Evolutionary conservation across 2,113 vertebrate species (phyloP).

Genomic region (Phylloscopus trochiloides): DNA sequence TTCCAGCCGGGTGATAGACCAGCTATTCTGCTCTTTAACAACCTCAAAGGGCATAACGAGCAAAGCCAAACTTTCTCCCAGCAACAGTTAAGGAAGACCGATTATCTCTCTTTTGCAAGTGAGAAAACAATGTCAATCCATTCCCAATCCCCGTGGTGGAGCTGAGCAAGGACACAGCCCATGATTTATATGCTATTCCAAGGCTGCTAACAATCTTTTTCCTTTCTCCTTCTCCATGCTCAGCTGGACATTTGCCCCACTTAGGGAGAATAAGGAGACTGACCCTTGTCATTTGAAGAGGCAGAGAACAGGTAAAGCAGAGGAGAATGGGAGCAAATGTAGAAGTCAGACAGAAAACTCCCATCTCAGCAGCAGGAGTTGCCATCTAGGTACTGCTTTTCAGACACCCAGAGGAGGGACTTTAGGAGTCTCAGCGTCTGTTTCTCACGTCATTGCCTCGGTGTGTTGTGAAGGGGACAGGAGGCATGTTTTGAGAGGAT

Average conservation of each 20-base stretch:
- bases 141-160: not conserved
- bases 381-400: not conserved
- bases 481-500: not conserved
- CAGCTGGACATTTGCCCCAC: not conserved
- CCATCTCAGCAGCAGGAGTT: not conserved
- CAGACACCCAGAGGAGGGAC: not conserved
- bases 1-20: not conserved
- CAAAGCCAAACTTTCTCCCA: slow-evolving; percentile 18
- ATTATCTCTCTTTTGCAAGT: not conserved
- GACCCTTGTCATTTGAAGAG: not conserved
- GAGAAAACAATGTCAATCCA: not conserved
- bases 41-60: not conserved
- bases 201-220: not conserved
- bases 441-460: not conserved
- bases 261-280: not conserved
- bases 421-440: not conserved
- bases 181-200: not conserved
- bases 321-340: rapidly evolving
- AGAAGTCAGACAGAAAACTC: not conserved
- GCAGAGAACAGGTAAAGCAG: not conserved
- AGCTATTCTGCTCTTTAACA: not conserved
- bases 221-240: not conserved
- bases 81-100: not conserved
- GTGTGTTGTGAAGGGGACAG: not conserved
- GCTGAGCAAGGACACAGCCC: not conserved